Conservation (phyloP, 2,113 vertebrate species). For the Egretta garzetta region DNA sequence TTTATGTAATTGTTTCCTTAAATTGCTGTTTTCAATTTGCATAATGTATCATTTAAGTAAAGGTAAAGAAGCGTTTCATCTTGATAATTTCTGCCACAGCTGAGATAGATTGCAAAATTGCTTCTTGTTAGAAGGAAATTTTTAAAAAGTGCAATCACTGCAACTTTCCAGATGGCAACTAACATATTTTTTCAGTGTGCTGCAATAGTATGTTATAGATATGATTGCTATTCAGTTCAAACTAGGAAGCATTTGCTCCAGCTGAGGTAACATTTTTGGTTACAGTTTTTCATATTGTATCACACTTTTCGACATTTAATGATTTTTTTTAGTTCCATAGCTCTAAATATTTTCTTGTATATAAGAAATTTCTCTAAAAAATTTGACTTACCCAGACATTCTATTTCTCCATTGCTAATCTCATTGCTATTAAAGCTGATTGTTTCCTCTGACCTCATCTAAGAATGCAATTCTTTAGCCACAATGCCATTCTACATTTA, state of each 20-base stretch:
- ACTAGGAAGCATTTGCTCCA: background rate
- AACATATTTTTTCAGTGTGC: slow-evolving; percentile 42
- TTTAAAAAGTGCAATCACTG: slow-evolving; percentile 62
- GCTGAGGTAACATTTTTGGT: background rate
- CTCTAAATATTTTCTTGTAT: background rate
- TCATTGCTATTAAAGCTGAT: background rate
- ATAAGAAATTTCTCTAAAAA: background rate
- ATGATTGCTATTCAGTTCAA: slow-evolving; percentile 7
- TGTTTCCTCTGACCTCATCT: background rate
- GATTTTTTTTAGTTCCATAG: background rate
- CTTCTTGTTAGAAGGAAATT: slow-evolving; percentile 66
- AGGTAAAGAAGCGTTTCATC: slow-evolving; percentile 61
- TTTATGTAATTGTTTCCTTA: slow-evolving; percentile 63
- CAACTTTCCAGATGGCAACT: slow-evolving; percentile 64
- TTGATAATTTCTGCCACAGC: slow-evolving; percentile 64
- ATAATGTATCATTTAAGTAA: slow-evolving; percentile 65
- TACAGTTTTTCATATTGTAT: background rate
- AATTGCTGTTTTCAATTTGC: slow-evolving; percentile 63
- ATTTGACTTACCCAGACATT: background rate
- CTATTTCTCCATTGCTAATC: background rate
- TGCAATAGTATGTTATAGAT: slow-evolving; percentile 34
- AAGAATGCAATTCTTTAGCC: background rate
- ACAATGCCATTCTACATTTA: background rate
- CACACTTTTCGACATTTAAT: background rate
- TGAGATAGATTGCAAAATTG: slow-evolving; percentile 66